Percentiles rank a stretch among this genome's conserved stretches.
Evolutionary conservation across 1,140 invertebrate species (phyloP).

Genomic region (Gonioctena quinquepunctata): DNA sequence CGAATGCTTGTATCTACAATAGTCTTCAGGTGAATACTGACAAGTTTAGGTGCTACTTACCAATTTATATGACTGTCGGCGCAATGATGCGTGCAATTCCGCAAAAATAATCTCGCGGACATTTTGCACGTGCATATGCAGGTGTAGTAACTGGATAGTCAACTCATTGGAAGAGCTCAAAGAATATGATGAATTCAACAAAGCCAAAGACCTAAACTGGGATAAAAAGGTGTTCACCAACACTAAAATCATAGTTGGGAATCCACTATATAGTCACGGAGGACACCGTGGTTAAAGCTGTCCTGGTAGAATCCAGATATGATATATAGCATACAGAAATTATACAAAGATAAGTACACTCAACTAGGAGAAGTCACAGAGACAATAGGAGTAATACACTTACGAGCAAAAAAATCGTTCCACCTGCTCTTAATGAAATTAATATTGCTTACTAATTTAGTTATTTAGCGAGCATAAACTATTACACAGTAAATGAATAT

Average conservation of each 20-base stretch:
- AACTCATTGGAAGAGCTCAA: neutral
- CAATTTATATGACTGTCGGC: no score
- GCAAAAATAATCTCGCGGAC: no score
- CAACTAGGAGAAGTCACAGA: slow-evolving; percentile 5
- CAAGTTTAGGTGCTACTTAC: no score
- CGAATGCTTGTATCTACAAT: no score
- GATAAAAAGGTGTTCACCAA: neutral
- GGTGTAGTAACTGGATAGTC: neutral
- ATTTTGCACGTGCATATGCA: neutral
- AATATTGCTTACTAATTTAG: no score
- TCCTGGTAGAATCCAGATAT: slow-evolving; percentile 18
- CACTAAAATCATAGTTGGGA: slow-evolving; percentile 21
- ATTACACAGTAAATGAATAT: no score
- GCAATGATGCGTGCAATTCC: no score
- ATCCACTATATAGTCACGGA: slow-evolving; percentile 18
- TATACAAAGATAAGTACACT: slow-evolving; percentile 18
- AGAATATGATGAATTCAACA: neutral
- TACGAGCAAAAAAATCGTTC: no score
- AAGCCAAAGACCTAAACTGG: slow-evolving; percentile 3
- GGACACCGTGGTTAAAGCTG: slow-evolving; percentile 14
- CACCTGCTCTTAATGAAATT: no score
- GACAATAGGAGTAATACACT: slow-evolving; percentile 13
- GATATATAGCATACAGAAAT: slow-evolving; percentile 18
- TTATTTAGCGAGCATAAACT: no score
- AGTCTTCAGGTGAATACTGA: no score